phyloP scores from a whole-genome alignment of 2,113 vertebrate genomes.

The Microcebus tavaratra region DNA sequence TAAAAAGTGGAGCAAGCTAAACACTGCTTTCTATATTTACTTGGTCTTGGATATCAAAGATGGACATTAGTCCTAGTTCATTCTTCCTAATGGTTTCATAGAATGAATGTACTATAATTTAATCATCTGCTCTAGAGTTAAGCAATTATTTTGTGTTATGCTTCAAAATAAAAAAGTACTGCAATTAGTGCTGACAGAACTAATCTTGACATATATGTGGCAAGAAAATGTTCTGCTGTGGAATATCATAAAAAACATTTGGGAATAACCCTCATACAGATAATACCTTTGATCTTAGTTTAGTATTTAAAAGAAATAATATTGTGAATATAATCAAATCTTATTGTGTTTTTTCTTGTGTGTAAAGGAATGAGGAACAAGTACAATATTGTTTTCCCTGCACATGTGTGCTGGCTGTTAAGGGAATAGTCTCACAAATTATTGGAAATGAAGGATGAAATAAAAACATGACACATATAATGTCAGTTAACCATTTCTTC shows the following conservation, averaged over 20 bases:
- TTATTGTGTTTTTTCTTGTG: not conserved
- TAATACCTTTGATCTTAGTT: not conserved
- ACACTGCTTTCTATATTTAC: not conserved
- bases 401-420: not conserved
- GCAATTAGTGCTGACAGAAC: not conserved
- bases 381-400: not conserved
- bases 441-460: not conserved
- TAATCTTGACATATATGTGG: not conserved
- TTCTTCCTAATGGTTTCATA: not conserved
- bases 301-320: not conserved
- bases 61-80: not conserved
- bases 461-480: not conserved
- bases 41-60: not conserved
- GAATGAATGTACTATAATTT: constrained; percentile 7
- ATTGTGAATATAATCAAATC: not conserved
- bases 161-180: not conserved
- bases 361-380: not conserved
- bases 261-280: not conserved
- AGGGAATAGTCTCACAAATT: not conserved
- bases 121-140: not conserved
- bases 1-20: not conserved
- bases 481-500: not conserved
- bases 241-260: constrained; percentile 8
- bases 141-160: not conserved
- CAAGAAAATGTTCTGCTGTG: not conserved